Conservation (phyloP, 2,888 invertebrate species). For the Ichneumoninae sp. region DNA sequence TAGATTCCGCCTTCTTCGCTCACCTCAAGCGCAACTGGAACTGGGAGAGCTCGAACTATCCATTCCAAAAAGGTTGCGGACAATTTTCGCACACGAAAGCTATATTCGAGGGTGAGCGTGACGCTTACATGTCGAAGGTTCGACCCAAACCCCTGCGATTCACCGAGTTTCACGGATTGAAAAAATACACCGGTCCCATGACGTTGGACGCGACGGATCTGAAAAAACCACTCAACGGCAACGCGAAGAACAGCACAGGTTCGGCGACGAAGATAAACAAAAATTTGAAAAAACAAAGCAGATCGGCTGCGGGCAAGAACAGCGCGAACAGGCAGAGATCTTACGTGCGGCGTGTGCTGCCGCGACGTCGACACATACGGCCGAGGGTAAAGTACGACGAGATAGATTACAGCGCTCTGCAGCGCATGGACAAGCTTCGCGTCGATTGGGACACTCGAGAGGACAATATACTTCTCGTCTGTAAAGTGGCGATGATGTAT, state of each 20-base stretch:
- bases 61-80: slow-evolving; percentile 30
- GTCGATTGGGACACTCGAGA: slow-evolving; percentile 89
- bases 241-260: not conserved
- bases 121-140: slow-evolving; percentile 69
- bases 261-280: not conserved
- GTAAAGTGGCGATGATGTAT: slow-evolving; percentile 87
- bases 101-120: slow-evolving; percentile 55
- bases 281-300: slow-evolving; percentile 50
- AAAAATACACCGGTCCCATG: slow-evolving; percentile 73
- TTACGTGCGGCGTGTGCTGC: slow-evolving; percentile 78
- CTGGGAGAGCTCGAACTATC: slow-evolving; percentile 80
- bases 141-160: slow-evolving; percentile 74
- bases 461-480: slow-evolving; percentile 89
- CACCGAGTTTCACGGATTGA: slow-evolving; percentile 75
- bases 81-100: not conserved
- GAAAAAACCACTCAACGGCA: slow-evolving; percentile 54
- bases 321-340: slow-evolving; percentile 71
- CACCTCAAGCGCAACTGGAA: slow-evolving; percentile 89
- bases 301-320: slow-evolving; percentile 48
- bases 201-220: slow-evolving; percentile 68
- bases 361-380: slow-evolving; percentile 71
- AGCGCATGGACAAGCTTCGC: slow-evolving; percentile 86
- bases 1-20: slow-evolving; percentile 89
- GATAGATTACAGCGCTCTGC: slow-evolving; percentile 87
- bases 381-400: slow-evolving; percentile 86